Evolutionary conservation across 2,888 invertebrate genomes (phyloP), one percentile per base, ranked within the genome.

Genomic region (Orchesella flavescens): DNA sequence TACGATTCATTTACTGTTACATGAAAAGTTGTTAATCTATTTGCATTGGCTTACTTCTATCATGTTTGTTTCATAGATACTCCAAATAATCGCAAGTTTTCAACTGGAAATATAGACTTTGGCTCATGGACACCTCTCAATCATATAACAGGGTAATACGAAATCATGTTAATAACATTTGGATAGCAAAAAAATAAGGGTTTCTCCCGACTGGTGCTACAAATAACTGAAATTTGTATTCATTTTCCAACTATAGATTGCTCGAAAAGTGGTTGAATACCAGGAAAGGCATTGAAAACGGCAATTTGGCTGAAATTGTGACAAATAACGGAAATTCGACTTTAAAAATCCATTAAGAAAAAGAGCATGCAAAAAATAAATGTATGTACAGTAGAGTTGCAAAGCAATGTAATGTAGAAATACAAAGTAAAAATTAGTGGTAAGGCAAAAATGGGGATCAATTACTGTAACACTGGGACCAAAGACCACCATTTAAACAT

Each of bases 191-290:
- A n/a, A n/a, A n/a, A n/a, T n/a, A n/a, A n/a, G n/a, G n/a, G n/a
- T n/a, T n/a, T n/a, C n/a, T n/a, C n/a, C 17, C n/a, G 59, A 5
- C 2, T 49, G 12, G 49, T 7, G 12, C 49, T 49, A 12, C n/a
- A 15, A n/a, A 4, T 24, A 34, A 63, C 9, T 63, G 24, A 24
- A 63, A 5, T 19, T n/a, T n/a, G 21, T n/a, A 24, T 63, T 10
- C 10, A 24, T 34, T 19, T 66, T 12, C 17, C 7, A 19, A 85
- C 82, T 89, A 90, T 91, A 90, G 92, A 74, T 89, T 96, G 75
- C 95, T 98, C 89, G 92, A 93, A 89, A 94, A 96, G 89, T 99
- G 99, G 99, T 93, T 94, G 44, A 92, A 93, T 44, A 91, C 94
- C 80, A 92, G 97, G 23, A 98, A 98, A 5, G 90, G 91, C 13